Base-by-base conservation (phyloP, 2,888 invertebrate species). In the Heliconius ethilla region DNA sequence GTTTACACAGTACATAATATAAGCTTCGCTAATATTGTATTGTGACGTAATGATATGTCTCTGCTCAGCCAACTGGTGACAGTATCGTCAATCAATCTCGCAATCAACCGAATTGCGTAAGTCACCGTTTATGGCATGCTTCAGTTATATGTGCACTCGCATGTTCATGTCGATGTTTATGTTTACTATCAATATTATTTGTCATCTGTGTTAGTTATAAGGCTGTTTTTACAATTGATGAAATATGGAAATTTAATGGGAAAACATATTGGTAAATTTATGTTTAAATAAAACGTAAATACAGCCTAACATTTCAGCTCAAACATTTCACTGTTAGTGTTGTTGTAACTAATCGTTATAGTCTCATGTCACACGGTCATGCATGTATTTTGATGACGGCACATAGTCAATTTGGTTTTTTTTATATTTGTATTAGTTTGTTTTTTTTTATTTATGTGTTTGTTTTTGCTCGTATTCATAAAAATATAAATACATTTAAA, bases 91-190 rank as follows among this genome's bases (percentile, higher is more conserved):
- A 97, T 97, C 96, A 97, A 97, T 96, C 97, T 97, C 95, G 97
- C 97, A 95, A 96, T 97, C 96, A 97, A 97, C 96, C 96, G 97
- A 95, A 97, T 97, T 95, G 97, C 97, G 97, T 97, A 97, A 97
- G 97, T 97, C 95, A 89, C 90, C 88, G 88, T 83, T 83, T 84
- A 84, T 82, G 83, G 85, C 84, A 85, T 84, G 85, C 83, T 83
- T 82, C 81, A 77, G 73, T 82, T 82, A 73, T 83, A 81, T 82
- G 82, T 83, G 85, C 84, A 84, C 85, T 81, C 87, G 93, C 93
- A 93, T 93, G 92, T 85, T 72, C 29, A 89, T 86, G 82, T 89
- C 86, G 83, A 86, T 87, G 87, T 90, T 86, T 83, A 40, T 78
- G 77, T 86, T 85, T 86, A 82, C 82, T 83, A 82, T 83, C 81